These are phyloP conservation scores for Eulemur macaco DNA, from an alignment of 2,113 vertebrate species.

Conservation along the genomic window DNA sequence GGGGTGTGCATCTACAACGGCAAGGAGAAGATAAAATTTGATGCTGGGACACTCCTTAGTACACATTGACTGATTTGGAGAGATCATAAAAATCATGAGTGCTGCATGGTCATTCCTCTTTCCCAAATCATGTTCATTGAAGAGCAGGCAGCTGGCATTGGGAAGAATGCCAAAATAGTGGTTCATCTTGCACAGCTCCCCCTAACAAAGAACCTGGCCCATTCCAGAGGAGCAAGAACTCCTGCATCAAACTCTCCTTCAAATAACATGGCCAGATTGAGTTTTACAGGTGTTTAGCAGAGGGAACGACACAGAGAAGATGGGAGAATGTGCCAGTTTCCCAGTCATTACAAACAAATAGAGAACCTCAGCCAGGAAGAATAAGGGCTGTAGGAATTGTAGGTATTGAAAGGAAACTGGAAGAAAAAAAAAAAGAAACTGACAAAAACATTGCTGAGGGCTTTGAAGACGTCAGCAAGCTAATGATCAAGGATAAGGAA, in stretches of 20 bases:
- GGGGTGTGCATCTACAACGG: constrained; percentile 95
- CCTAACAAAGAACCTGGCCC: constrained; percentile 95
- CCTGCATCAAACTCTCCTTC: constrained; percentile 96
- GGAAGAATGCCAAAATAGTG: constrained; percentile 99
- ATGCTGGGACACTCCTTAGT: too few species aligned
- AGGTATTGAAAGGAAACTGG: constrained; percentile 80
- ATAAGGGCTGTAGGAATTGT: constrained; percentile 97
- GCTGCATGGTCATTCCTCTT: constrained; percentile 92
- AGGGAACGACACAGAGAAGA: constrained; percentile 95
- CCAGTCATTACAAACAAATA: constrained; percentile 87
- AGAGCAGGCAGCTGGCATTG: constrained; percentile 96
- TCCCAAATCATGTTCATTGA: constrained; percentile 95
- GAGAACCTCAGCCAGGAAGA: constrained; percentile 91
- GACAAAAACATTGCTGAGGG: constrained; percentile 83
- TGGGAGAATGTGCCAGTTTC: constrained; percentile 92
- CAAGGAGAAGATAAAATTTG: constrained; percentile 88
- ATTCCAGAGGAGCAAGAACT: constrained; percentile 95
- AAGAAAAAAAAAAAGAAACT: too few species aligned
- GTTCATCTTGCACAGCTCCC: constrained; percentile 91
- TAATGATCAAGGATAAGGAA: constrained; percentile 99
- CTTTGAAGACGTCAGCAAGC: constrained; percentile 97
- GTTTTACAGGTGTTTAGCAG: constrained; percentile 95
- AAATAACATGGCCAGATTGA: constrained; percentile 98
- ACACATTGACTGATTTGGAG: too few species aligned
- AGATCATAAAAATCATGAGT: constrained; percentile 80